Percentiles rank a stretch among this genome's conserved stretches.
phyloP scores from a whole-genome alignment of 1,140 invertebrate species.

The Drosophila littoralis region DNA sequence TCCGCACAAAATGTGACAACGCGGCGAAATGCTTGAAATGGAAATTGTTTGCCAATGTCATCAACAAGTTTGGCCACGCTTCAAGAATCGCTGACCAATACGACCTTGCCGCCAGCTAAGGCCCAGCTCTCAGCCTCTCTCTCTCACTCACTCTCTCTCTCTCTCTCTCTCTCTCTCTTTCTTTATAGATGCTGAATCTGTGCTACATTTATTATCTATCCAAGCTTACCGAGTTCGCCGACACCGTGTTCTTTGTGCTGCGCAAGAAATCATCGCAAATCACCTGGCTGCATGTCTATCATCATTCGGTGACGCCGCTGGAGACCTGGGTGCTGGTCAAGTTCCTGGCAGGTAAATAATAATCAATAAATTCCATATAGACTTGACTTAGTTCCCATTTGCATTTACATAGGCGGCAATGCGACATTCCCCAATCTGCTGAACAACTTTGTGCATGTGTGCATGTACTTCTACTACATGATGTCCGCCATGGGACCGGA shows the following conservation, averaged over 20 bases:
- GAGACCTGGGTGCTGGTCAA: slow-evolving; percentile 98
- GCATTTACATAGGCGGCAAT: slow-evolving; percentile 90
- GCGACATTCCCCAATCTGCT: slow-evolving; percentile 96
- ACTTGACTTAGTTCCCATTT: not conserved
- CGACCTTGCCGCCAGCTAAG: slow-evolving; percentile 52
- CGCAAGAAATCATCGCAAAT: slow-evolving; percentile 97
- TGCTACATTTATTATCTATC: slow-evolving; percentile 99
- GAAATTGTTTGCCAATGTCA: slow-evolving; percentile 56
- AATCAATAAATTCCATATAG: not conserved
- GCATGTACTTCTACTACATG: slow-evolving; percentile 98
- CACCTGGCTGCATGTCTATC: slow-evolving; percentile 96
- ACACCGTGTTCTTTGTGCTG: slow-evolving; percentile 96
- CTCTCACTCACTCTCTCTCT: not conserved
- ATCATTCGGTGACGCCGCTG: slow-evolving; percentile 96
- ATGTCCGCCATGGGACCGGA: slow-evolving; percentile 95
- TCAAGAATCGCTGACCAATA: slow-evolving; percentile 2
- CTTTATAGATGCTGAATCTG: slow-evolving; percentile 93
- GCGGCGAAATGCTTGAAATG: slow-evolving; percentile 35
- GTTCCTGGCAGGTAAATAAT: slow-evolving; percentile 91
- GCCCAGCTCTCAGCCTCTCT: slow-evolving; percentile 5
- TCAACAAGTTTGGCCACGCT: slow-evolving; percentile 3
- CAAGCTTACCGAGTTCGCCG: slow-evolving; percentile 97
- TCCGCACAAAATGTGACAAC: slow-evolving; percentile 17
- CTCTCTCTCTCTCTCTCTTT: not conserved
- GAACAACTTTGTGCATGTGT: slow-evolving; percentile 97